A percentile compares a stretch with the other conserved stretches of the same genome.
phyloP scores from a whole-genome alignment of 2,888 invertebrate species.

The Phyllotreta cruciferae region DNA sequence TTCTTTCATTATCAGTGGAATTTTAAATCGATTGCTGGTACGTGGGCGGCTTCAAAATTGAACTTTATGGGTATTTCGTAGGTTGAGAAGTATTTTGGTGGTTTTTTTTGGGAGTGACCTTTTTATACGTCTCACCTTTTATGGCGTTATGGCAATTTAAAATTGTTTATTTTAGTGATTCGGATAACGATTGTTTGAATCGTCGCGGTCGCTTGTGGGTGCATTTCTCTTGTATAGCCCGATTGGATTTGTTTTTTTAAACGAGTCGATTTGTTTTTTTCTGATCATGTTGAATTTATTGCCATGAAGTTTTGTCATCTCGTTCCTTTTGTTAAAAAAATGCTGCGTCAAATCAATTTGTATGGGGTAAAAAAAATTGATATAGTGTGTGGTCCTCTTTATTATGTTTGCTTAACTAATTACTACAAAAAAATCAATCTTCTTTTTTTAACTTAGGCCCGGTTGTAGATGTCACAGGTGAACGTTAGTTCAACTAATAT shows the following conservation, averaged over 20 bases:
- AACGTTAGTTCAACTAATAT: too few relatives aligned
- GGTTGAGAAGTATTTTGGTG: conserved; percentile 6
- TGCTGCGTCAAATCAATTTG: background rate
- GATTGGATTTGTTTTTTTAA: conserved; percentile 7
- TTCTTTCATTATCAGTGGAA: conserved; percentile 14
- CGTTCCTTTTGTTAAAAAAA: background rate
- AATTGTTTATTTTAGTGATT: conserved; percentile 26
- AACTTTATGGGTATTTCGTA: conserved; percentile 11
- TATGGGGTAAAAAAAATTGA: too few relatives aligned
- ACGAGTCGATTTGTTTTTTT: conserved; percentile 3
- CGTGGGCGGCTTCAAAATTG: conserved; percentile 11
- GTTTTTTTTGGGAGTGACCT: conserved; percentile 20
- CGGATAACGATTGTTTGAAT: conserved; percentile 12
- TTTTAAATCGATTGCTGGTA: conserved; percentile 8
- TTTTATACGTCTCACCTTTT: conserved; percentile 18
- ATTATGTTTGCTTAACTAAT: too few relatives aligned
- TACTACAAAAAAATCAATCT: too few relatives aligned
- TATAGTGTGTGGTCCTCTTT: too few relatives aligned
- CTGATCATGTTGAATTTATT: conserved; percentile 1
- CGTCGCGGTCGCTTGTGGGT: conserved; percentile 10
- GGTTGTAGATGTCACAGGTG: too few relatives aligned
- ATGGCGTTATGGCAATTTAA: conserved; percentile 23
- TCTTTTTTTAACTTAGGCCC: too few relatives aligned
- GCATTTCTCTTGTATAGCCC: conserved; percentile 3
- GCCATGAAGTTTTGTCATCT: background rate